Base-by-base conservation (phyloP, 2,113 vertebrate genomes). In the Psophia crepitans region DNA sequence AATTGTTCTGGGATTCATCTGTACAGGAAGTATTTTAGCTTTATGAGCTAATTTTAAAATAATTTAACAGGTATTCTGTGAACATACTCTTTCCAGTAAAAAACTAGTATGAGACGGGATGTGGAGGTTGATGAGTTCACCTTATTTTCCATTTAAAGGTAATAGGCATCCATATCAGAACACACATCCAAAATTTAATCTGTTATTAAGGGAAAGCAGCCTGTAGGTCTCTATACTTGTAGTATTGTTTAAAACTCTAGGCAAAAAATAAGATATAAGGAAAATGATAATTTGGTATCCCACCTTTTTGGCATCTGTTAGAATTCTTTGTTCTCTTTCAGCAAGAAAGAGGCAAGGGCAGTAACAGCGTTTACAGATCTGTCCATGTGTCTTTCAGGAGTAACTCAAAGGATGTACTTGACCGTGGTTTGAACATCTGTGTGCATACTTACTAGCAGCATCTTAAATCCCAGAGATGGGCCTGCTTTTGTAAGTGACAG, bases 221-320 rank as follows among this genome's bases (percentile, higher is more conserved):
- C 53, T 76, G 9, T 56, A 61, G 30, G 22, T 69, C 18, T 84
- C 22, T 74, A 11, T 15, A n/a, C 11, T 4, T 71, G 22, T 44
- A n/a, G 14, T 14, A 33, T 49, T 68, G 35, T 27, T 68, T 60
- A 68, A 51, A 82, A 68, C 2, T 39, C 3, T 13, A 58, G 43
- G 11, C 7, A 49, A 43, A 53, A 39, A 10, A 20, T 23, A 17
- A n/a, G 3, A 5, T 7, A 7, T 0, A 2, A 21, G 30, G 5
- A 91, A 37, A 8, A n/a, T 41, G 15, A 8, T 11, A 63, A 6
- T 82, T 81, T 58, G 11, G 10, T 58, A 33, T 35, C 65, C 48
- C 3, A 37, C 10, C 33, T 87, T 54, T 12, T 6, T 75, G 57
- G 27, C 10, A 60, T 20, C 17, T 54, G 21, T n/a, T n/a, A 68